These are phyloP conservation scores for Cygnus atratus DNA, from an alignment of 2,113 vertebrate species.

Conservation along the genomic window DNA sequence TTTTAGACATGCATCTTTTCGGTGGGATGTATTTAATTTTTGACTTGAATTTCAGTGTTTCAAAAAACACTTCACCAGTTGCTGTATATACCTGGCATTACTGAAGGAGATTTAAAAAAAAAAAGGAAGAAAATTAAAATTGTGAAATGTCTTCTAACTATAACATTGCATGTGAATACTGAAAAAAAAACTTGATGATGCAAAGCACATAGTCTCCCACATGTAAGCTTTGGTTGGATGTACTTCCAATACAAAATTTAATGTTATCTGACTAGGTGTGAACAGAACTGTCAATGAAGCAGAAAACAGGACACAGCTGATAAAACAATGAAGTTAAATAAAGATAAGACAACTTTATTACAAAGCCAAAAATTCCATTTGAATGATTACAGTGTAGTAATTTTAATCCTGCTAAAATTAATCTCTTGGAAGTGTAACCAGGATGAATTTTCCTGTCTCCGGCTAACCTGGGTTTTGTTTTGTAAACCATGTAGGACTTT, in stretches of 20 bases:
- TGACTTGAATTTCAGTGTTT: neutral
- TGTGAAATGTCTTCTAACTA: neutral
- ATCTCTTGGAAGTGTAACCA: neutral
- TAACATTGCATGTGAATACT: neutral
- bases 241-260: slow-evolving; percentile 30
- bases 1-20: neutral
- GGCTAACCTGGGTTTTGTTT: neutral
- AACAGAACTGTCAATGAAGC: slow-evolving; percentile 62
- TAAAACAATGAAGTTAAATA: slow-evolving; percentile 59
- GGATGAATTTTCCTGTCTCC: neutral
- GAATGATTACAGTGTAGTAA: slow-evolving; percentile 16
- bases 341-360: slow-evolving; percentile 40
- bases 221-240: slow-evolving; percentile 34
- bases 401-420: neutral
- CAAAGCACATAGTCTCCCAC: neutral
- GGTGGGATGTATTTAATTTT: neutral
- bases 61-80: neutral
- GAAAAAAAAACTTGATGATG: slow-evolving; percentile 17
- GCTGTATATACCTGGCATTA: neutral
- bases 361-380: slow-evolving; percentile 38
- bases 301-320: slow-evolving; percentile 74
- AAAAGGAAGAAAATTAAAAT: slow-evolving; percentile 8
- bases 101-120: neutral
- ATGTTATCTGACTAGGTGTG: slow-evolving; percentile 68
- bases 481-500: neutral